Base-by-base conservation (phyloP, 1,140 invertebrate species). In the Drosophila jambulina region DNA sequence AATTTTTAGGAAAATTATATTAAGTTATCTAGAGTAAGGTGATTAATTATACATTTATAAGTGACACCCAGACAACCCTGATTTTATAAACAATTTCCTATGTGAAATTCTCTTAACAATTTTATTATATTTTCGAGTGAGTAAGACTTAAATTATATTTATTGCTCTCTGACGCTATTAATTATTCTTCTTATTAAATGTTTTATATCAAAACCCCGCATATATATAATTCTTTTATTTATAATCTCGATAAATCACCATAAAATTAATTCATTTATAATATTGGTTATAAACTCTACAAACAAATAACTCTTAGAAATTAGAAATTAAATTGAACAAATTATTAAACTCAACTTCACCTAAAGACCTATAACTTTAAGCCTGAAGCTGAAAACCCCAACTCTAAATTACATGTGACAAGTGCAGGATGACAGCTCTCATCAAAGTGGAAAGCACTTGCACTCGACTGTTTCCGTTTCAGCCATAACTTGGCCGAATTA, bases 401-500 rank as follows among this genome's bases (percentile, higher is more conserved):
- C 13, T 60, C 23, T 21, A 27, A 42, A 25, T 56, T 15, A 25
- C 48, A 70, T 13, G 32, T 70, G 48, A 34, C 58, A 64, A 67
- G 46, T 61, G 29, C 13, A 4, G 53, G 17, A 34, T 38, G 25
- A 68, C 43, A 29, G 34, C 64, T 38, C 60, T 21, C 34, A 72
- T 49, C 42, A 27, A 46, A 70, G 13, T 49, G 38, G 40, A 48
- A 40, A 49, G 36, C 42, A 32, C 53, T 70, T 27, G 25, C 42
- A 32, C 53, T 70, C 46, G 32, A 58, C 40, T 27, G 65, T 49
- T 72, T 71, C 27, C 63, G 60, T 58, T 82, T 69, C 62, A 45
- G 49, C 62, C 54, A 60, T 69, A 65, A 75, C 48, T 72, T 36
- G 40, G 21, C n/a, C 53, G 36, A 72, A 72, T 72, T 72, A 72